phyloP scores from a whole-genome alignment of 2,888 invertebrate genomes.

The Harpalus rufipes region DNA sequence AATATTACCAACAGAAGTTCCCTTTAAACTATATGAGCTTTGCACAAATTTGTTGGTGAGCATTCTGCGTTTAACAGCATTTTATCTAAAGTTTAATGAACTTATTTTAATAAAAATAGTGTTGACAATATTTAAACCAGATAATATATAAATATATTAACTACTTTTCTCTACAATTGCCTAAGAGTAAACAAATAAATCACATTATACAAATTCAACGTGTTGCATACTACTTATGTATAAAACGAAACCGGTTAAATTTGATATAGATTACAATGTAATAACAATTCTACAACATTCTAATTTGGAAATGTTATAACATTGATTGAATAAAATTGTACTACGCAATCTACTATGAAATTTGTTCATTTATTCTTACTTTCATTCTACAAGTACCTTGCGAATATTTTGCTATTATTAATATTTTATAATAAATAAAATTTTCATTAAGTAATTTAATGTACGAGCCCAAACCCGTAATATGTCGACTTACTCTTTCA shows the following conservation, averaged over 20 bases:
- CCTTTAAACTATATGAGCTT: too few relatives aligned
- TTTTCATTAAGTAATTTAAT: too few relatives aligned
- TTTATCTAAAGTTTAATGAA: too few relatives aligned
- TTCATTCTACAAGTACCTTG: not conserved
- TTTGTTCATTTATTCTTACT: not conserved
- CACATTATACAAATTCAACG: not conserved
- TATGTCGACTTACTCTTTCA: too few relatives aligned
- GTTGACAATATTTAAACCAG: too few relatives aligned
- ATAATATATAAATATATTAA: not conserved
- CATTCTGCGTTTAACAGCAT: too few relatives aligned
- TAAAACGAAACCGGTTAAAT: not conserved
- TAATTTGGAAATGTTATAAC: conserved; percentile 1
- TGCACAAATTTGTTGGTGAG: too few relatives aligned
- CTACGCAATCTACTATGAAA: not conserved
- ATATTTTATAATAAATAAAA: too few relatives aligned
- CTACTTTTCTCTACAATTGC: not conserved
- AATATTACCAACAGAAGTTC: too few relatives aligned
- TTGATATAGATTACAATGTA: not conserved
- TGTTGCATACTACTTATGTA: not conserved
- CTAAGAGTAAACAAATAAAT: conserved; percentile 4
- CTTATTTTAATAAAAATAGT: too few relatives aligned
- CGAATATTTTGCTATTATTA: not conserved
- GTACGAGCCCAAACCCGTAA: too few relatives aligned
- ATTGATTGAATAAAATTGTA: not conserved
- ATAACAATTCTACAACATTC: not conserved